Evolutionary conservation across 2,797 vertebrate genomes (phyloP).

Genomic region (Arvicola amphibius): DNA sequence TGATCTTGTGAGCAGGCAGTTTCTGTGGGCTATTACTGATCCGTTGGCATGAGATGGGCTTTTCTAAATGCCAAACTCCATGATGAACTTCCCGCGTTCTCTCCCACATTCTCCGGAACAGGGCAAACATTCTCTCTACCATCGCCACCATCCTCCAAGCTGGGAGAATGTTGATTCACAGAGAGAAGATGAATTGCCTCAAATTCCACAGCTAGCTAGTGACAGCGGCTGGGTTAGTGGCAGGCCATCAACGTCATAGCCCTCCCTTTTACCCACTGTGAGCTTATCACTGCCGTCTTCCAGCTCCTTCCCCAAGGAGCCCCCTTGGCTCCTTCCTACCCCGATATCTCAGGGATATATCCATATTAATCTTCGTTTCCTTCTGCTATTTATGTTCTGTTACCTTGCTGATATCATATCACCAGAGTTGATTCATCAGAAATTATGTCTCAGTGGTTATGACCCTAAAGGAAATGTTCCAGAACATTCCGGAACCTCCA

Average conservation of each 20-base stretch:
- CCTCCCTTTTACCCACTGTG: background rate
- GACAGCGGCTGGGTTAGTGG: conserved; percentile 8
- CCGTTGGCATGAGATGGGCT: background rate
- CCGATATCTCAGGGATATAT: conserved; percentile 82
- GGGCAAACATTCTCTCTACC: background rate
- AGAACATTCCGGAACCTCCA: conserved; percentile 39
- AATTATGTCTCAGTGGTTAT: conserved; percentile 60
- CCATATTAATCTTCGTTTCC: conserved; percentile 83
- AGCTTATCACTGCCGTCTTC: conserved; percentile 71
- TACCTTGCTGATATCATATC: conserved; percentile 56
- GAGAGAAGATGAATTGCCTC: background rate
- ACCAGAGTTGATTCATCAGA: conserved; percentile 68
- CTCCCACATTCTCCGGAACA: background rate
- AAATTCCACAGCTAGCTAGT: background rate
- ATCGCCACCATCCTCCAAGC: background rate
- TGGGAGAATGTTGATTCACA: background rate
- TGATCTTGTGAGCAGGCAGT: background rate
- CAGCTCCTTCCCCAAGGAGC: conserved; percentile 72
- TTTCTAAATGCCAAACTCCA: background rate
- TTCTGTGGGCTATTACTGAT: background rate
- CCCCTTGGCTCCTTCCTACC: conserved; percentile 82
- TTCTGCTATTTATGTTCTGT: conserved; percentile 81
- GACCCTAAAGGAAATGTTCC: conserved; percentile 70
- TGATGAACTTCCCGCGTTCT: background rate
- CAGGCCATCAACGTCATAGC: background rate